Conservation (phyloP, 2,797 vertebrate genomes). For the Orestias chungarensis region DNA sequence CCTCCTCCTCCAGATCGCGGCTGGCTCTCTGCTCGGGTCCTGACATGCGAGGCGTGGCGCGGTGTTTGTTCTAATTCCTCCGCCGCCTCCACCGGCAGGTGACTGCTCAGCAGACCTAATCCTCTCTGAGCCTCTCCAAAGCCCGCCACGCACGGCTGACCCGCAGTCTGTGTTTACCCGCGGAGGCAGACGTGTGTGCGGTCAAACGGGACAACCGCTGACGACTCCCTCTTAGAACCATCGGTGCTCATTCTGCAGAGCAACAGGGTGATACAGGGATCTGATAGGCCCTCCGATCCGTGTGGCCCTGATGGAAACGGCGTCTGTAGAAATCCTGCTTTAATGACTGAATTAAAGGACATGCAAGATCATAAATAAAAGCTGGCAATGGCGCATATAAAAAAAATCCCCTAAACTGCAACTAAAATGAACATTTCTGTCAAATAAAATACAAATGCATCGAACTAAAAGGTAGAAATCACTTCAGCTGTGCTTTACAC, state of each 20-base stretch:
- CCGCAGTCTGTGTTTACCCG: conserved; percentile 68
- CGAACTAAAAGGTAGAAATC: not conserved
- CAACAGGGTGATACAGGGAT: conserved; percentile 56
- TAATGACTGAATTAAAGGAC: not conserved
- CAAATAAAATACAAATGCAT: not conserved
- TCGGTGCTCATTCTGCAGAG: conserved; percentile 20
- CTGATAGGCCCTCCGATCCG: not conserved
- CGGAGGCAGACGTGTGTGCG: conserved; percentile 14
- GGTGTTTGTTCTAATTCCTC: conserved; percentile 49
- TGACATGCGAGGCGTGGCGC: conserved; percentile 67
- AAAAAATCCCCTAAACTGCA: not conserved
- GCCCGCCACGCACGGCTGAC: conserved; percentile 40
- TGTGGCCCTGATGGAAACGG: no score
- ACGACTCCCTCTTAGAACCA: conserved; percentile 2
- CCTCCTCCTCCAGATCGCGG: not conserved
- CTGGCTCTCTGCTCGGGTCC: conserved; percentile 30
- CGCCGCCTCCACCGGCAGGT: conserved; percentile 65
- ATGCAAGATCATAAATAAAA: not conserved
- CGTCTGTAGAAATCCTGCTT: conserved; percentile 6
- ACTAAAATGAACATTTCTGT: not conserved
- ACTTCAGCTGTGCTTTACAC: not conserved
- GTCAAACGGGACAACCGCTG: conserved; percentile 12
- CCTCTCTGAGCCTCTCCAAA: conserved; percentile 59
- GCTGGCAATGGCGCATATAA: no score
- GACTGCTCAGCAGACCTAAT: conserved; percentile 62